These are phyloP conservation scores for Caradrina clavipalpis DNA, from an alignment of 2,888 invertebrate species.

Conservation along the genomic window DNA sequence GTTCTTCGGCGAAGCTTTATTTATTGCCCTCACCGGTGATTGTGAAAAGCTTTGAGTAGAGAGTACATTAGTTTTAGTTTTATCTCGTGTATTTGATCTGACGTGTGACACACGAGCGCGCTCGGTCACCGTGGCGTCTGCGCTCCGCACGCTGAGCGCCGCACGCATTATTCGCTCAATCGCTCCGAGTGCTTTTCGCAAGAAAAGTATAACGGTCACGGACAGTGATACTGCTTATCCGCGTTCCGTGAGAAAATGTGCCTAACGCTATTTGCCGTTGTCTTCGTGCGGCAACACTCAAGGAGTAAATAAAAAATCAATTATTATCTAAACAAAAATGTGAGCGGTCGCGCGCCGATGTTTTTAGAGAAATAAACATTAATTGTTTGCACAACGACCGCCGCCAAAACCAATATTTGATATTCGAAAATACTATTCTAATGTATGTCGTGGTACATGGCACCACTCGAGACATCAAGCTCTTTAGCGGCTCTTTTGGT, in stretches of 20 bases:
- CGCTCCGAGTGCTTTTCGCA: constrained; percentile 71
- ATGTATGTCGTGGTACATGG: constrained; percentile 86
- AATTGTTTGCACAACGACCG: constrained; percentile 88
- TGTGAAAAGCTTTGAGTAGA: constrained; percentile 89
- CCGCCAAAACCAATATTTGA: constrained; percentile 89
- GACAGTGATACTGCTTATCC: constrained; percentile 58
- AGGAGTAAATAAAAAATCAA: constrained; percentile 88
- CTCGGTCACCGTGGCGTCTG: constrained; percentile 64
- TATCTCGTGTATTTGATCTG: constrained; percentile 87
- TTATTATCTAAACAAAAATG: constrained; percentile 89
- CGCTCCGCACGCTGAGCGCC: constrained; percentile 43
- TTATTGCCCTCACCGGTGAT: constrained; percentile 88
- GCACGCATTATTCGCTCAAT: constrained; percentile 57
- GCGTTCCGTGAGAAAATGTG: constrained; percentile 82
- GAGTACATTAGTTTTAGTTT: constrained; percentile 88
- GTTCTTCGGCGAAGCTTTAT: constrained; percentile 90
- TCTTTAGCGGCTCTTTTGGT: constrained; percentile 88
- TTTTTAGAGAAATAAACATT: constrained; percentile 90
- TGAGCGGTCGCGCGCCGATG: constrained; percentile 87
- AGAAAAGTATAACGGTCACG: constrained; percentile 73
- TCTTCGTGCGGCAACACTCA: constrained; percentile 82
- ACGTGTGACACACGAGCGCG: constrained; percentile 83
- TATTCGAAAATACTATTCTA: constrained; percentile 90
- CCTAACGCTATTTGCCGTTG: constrained; percentile 78
- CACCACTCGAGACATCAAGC: constrained; percentile 81